Evolutionary conservation across 2,113 vertebrate species (phyloP).

Genomic region (Lepus europaeus): DNA sequence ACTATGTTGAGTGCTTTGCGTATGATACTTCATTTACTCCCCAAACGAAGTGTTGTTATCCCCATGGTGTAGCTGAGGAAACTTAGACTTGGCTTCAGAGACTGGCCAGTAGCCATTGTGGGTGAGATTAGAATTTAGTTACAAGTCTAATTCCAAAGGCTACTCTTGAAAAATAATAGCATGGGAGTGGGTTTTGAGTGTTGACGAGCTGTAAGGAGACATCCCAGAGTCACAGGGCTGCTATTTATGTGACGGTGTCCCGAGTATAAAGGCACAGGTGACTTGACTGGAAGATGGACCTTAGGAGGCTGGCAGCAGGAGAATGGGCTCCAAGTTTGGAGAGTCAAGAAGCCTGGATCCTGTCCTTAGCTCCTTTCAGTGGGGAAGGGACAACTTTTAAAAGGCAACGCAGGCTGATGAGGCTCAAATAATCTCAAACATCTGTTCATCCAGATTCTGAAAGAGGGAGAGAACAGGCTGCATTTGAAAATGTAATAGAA

Average conservation of each 20-base stretch:
- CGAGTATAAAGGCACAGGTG: not conserved
- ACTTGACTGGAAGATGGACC: not conserved
- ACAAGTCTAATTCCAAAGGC: not conserved
- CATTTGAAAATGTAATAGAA: not conserved
- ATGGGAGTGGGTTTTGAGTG: fast-evolving
- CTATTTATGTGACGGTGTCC: not conserved
- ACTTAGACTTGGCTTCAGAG: not conserved
- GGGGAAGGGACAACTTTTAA: not conserved
- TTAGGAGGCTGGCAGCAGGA: not conserved
- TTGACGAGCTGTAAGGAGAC: not conserved
- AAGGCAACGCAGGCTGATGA: not conserved
- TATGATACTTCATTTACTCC: not conserved
- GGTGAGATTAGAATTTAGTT: not conserved
- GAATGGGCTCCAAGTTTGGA: not conserved
- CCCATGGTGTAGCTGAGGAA: not conserved
- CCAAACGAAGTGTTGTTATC: not conserved
- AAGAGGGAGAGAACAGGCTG: not conserved
- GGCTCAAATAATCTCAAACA: not conserved
- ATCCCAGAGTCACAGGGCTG: not conserved
- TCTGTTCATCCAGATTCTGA: not conserved
- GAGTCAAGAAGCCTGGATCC: too few relatives aligned
- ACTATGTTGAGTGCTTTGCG: not conserved
- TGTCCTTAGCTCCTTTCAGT: not conserved
- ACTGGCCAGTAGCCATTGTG: not conserved
- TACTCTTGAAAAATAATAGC: not conserved